Base-by-base conservation (phyloP, 2,888 invertebrate genomes). In the Bugulina stolonifera region DNA sequence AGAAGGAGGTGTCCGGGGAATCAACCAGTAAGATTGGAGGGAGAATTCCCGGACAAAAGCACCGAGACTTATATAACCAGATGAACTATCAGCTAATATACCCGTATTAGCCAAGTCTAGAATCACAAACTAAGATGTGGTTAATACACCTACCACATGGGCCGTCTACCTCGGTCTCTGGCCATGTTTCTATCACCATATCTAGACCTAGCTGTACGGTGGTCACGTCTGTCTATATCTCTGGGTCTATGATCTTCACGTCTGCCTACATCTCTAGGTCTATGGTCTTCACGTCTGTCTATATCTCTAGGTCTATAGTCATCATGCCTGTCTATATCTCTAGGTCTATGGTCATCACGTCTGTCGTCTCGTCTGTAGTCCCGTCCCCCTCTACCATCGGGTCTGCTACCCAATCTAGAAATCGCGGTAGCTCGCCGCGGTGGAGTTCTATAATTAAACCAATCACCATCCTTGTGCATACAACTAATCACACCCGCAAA, bases 321-420 rank as follows among this genome's bases (percentile, higher is more conserved):
- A 27, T 34, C 64, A 2, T n/a, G 3, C 34, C 64, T 64, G 14
- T 64, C 64, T 64, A 10, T 14, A 5, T 64, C 64, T 64, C 64
- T 64, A 14, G 27, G n/a, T 32, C 64, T 64, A 32, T 25, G 64
- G 32, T 64, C 29, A 64, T 64, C 64, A 14, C 55, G 5, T 27
- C 34, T 34, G 64, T 34, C 64, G 3, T 14, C 27, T 64, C 64
- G 22, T 27, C 10, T 5, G 34, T 64, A 3, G 3, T 32, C 32
- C 3, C 64, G 27, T 14, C 34, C 34, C 14, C 32, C 64, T 32
- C 64, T 64, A 10, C 27, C 27, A 22, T 64, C 64, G 3, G 14
- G 32, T 64, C 64, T 64, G 64, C n/a, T 64, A 1, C 64, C 64
- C 14, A 64, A 14, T 64, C 64, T 22, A 34, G 34, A 29, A 34